Conservation (phyloP, 2,113 vertebrate genomes). For the Pogona vitticeps region DNA sequence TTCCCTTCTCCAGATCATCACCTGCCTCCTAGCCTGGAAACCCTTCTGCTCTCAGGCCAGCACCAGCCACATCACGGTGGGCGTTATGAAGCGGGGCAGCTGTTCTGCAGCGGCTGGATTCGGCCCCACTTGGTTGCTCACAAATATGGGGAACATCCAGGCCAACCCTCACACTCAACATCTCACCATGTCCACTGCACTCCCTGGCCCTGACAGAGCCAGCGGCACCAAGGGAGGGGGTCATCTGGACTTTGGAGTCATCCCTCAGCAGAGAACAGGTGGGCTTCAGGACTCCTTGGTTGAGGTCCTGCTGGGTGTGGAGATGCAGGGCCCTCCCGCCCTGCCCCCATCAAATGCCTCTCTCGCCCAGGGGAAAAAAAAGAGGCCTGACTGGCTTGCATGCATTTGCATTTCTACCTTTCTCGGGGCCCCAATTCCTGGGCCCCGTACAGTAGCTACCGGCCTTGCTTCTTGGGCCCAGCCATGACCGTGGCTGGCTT, state of each 20-base stretch:
- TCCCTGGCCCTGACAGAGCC: too few relatives aligned
- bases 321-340: background rate
- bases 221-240: too few relatives aligned
- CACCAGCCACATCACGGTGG: too few relatives aligned
- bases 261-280: background rate
- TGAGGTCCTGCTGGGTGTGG: background rate
- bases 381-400: fast-evolving
- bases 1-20: background rate
- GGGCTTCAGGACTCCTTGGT: background rate
- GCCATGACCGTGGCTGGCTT: background rate
- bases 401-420: fast-evolving
- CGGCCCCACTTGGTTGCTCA: too few relatives aligned
- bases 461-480: conserved; percentile 1
- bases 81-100: too few relatives aligned
- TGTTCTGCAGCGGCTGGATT: too few relatives aligned
- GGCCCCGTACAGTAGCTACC: background rate
- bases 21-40: background rate
- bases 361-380: background rate
- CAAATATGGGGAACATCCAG: too few relatives aligned
- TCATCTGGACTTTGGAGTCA: background rate
- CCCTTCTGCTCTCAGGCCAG: too few relatives aligned
- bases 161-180: too few relatives aligned
- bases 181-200: too few relatives aligned
- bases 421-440: background rate
- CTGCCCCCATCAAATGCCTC: background rate